phyloP scores from a whole-genome alignment of 2,888 invertebrate species.

The Himalopsyche tibetana region DNA sequence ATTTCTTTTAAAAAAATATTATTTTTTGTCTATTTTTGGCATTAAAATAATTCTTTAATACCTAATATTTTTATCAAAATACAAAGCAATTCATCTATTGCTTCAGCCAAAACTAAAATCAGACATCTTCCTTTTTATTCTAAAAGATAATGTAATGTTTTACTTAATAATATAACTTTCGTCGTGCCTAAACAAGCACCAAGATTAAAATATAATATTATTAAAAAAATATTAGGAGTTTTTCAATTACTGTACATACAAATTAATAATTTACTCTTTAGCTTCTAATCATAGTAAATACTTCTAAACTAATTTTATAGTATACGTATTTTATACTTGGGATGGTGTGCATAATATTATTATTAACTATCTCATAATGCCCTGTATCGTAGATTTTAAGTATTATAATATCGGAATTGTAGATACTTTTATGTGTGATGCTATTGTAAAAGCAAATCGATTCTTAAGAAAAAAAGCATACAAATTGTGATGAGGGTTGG shows the following conservation, averaged over 20 bases:
- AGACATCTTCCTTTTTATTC: conserved; percentile 62
- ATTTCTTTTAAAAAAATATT: not conserved
- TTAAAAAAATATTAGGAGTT: conserved; percentile 37
- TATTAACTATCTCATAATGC: not conserved
- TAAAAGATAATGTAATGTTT: conserved; percentile 53
- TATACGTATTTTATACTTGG: conserved; percentile 37
- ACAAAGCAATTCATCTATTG: conserved; percentile 47
- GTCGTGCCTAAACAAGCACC: conserved; percentile 65
- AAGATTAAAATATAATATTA: conserved; percentile 52
- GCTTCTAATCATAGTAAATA: conserved; percentile 10
- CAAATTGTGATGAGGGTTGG: conserved; percentile 59
- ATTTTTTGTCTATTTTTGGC: not conserved
- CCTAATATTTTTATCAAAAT: not conserved
- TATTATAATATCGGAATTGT: conserved; percentile 9
- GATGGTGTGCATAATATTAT: not conserved
- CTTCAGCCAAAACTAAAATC: conserved; percentile 45
- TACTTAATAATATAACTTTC: conserved; percentile 41
- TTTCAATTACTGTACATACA: conserved; percentile 36
- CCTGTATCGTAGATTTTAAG: conserved; percentile 16
- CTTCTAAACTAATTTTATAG: conserved; percentile 35
- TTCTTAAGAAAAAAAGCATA: conserved; percentile 45
- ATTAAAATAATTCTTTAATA: not conserved
- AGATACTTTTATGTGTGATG: conserved; percentile 16
- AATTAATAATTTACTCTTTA: conserved; percentile 23
- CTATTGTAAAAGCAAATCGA: conserved; percentile 39